Conservation (phyloP, 1,140 invertebrate genomes). For the Euwallacea similis region DNA sequence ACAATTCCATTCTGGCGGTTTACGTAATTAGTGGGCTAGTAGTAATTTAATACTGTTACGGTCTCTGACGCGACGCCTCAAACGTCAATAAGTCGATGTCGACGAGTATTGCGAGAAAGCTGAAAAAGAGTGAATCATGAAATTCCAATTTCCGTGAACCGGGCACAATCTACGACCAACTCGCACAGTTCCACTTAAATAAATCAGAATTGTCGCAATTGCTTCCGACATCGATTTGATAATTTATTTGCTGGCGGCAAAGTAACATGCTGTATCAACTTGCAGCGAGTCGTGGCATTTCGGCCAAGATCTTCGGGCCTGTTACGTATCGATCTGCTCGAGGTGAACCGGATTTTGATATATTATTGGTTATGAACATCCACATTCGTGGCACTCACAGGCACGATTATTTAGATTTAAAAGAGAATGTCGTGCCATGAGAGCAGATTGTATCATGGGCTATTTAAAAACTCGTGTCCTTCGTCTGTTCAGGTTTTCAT, state of each 20-base stretch:
- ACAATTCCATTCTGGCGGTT: slow-evolving; percentile 17
- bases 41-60: background rate
- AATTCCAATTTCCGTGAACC: slow-evolving; percentile 8
- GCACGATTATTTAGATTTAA: too few relatives aligned
- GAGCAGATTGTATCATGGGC: too few relatives aligned
- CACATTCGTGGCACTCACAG: too few relatives aligned
- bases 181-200: slow-evolving; percentile 20
- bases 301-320: slow-evolving; percentile 19
- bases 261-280: slow-evolving; percentile 29
- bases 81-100: too few relatives aligned
- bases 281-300: slow-evolving; percentile 19
- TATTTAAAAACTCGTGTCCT: too few relatives aligned
- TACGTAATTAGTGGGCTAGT: slow-evolving; percentile 10
- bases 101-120: too few relatives aligned
- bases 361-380: background rate
- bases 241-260: slow-evolving; percentile 24
- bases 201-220: slow-evolving; percentile 31
- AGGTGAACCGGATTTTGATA: slow-evolving; percentile 1
- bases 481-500: too few relatives aligned
- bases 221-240: slow-evolving; percentile 25
- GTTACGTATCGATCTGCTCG: slow-evolving; percentile 11
- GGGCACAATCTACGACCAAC: slow-evolving; percentile 12
- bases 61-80: too few relatives aligned
- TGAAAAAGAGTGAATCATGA: slow-evolving; percentile 15
- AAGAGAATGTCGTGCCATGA: too few relatives aligned